Evolutionary conservation across 2,113 vertebrate species (phyloP), one percentile per base, ranked within the genome.

Genomic region (Dicerorhinus sumatrensis): DNA sequence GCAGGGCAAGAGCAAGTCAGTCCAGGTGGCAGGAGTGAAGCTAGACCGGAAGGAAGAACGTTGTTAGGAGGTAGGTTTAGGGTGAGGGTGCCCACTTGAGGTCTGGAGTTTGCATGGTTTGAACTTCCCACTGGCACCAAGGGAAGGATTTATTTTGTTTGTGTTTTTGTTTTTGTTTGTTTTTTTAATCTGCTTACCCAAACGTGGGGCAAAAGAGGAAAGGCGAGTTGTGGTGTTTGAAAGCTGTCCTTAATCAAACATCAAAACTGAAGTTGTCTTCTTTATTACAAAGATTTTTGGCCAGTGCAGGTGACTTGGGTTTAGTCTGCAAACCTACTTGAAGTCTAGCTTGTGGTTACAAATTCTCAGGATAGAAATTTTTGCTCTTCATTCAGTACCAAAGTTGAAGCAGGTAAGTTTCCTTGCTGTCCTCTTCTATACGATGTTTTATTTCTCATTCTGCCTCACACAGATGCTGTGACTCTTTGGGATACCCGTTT

Each of bases 191-290:
- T 36, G 13, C 13, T 84, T 91, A 29, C 27, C 17, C 65, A 75
- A 65, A 51, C 54, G 6, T 42, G 16, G 6, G 4, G 3, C 4
- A 23, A 76, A 60, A 5, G 0, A 0, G 7, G 0, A 48, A 31
- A 29, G 8, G 8, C 1, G 14, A 63, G 2, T 21, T 76, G 16
- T 91, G 58, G 5, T 0, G 8, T 12, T 70, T 88, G 29, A 96
- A 89, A 92, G 13, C 33, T 83, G 11, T 72, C 54, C 39, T 76
- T 48, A 70, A 6, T 67, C 70, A 72, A 77, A 69, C 4, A 86
- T 62, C 21, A 81, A 77, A 76, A 87, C 5, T 23, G 27, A 75
- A 75, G n/a, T 72, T 39, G 7, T 80, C 58, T 13, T 94, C 60
- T 77, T 70, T 36, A 54, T 54, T 67, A 36, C 5, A 65, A 94